Evolutionary conservation across 2,888 invertebrate species (phyloP), one percentile per base, ranked within the genome.

Genomic region (Asteroscopus sphinx): DNA sequence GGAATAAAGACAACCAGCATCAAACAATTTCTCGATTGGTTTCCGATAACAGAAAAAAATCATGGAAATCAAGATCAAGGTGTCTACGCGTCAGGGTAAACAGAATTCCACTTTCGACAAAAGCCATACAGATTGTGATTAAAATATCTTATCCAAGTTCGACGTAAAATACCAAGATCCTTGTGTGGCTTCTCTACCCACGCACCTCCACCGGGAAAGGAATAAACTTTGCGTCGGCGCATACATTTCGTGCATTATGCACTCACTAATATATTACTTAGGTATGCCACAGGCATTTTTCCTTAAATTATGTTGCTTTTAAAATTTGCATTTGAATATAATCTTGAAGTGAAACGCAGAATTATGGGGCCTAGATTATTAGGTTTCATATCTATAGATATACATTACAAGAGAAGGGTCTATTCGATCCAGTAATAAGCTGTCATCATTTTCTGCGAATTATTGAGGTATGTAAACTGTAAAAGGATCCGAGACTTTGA

Each of bases 141-240:
- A 25, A 59, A 69, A 61, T 73, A 56, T 68, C 74, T 51, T 56
- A 71, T 75, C 75, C 75, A 62, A 53, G 39, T 56, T 37, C 67
- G 61, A 49, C 54, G 47, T 54, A 35, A 48, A 49, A 45, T 52
- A 57, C 48, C 51, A 59, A 40, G 67, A 68, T 73, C 79, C 66
- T 60, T 77, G 78, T 70, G 58, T 62, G 69, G 73, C 76, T 76
- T 69, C 58, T 21, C 81, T 55, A 68, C 92, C 92, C 84, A 92
- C 92, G 88, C 91, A 78, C 66, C 63, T 76, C 76, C 83, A 73
- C 81, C 82, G 59, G 75, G 76, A 80, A 83, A 83, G 85, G 82
- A 81, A 80, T 80, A 80, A 80, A 78, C 79, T 80, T 81, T 80
- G 83, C 87, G 83, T 82, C 79, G 73, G 84, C 86, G 86, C 88